Evolutionary conservation across 2,797 vertebrate genomes (phyloP), one percentile per base, ranked within the genome.

Genomic region (Xerus rutilus): DNA sequence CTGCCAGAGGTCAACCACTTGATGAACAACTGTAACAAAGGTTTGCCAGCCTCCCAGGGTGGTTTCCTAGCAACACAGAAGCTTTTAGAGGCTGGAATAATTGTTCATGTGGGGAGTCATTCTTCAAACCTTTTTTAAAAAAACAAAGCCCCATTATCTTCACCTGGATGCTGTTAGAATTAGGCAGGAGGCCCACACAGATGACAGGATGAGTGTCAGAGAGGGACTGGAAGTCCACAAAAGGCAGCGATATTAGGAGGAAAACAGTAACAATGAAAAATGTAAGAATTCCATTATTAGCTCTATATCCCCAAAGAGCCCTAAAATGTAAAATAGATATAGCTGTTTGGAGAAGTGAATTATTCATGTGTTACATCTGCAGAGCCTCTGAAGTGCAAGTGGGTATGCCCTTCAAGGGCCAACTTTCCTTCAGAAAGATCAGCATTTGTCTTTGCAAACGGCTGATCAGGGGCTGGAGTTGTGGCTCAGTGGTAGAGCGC

Each of bases 1-100:
- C 32, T 7, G 69, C 28, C 9, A 35, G 64, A 69, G 18, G 85
- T 30, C 73, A 74, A 11, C n/a, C 14, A 3, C 30, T 70, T 4
- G 49, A 52, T 2, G 7, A 77, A 43, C 86, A 47, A 52, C 54
- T 73, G 30, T 2, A 74, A 72, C 52, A n/a, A 65, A 90, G 82
- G 47, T 18, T 30, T 15, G 10, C 11, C 43, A 15, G 78, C 79
- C 47, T n/a, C 30, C 3, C 7, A 5, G 77, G 21, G 13, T 18
- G 18, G 96, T 94, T 43, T 91, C 97, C 86, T 92, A 93, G 97
- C 93, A 95, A 96, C 95, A 0, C 0, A 74, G 77, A 89, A 81
- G 93, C 94, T 91, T 69, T 76, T 13, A 17, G 78, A 82, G 91
- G 88, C 70, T 1, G 32, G 45, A 49, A 72, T 62, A 82, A 86